Conservation (phyloP, 2,888 invertebrate genomes). For the Dryadula phaetusa region DNA sequence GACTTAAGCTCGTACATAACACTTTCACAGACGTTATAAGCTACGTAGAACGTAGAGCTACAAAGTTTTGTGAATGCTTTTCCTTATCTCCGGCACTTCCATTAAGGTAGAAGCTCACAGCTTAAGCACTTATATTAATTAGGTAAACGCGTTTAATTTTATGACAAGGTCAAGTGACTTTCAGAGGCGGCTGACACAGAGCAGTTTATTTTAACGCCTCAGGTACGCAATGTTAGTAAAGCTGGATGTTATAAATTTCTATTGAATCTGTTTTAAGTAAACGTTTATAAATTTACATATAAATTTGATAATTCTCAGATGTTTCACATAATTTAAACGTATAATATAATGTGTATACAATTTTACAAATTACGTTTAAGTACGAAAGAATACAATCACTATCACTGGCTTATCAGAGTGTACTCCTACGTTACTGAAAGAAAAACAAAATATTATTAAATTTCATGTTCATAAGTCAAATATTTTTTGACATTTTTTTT, state of each 20-base stretch:
- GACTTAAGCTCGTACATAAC: background rate
- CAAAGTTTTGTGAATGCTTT: conserved; percentile 4
- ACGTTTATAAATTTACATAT: background rate
- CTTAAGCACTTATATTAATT: conserved; percentile 40
- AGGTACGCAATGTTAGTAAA: background rate
- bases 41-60: conserved; percentile 12
- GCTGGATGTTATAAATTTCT: background rate
- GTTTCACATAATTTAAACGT: too few species aligned
- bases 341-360: too few species aligned
- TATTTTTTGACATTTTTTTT: too few species aligned
- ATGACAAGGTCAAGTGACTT: conserved; percentile 39
- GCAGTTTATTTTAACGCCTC: conserved; percentile 21
- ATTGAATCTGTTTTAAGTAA: background rate
- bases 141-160: conserved; percentile 36
- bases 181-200: conserved; percentile 22
- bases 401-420: too few species aligned
- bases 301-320: too few species aligned
- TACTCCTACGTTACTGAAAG: too few species aligned
- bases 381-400: too few species aligned
- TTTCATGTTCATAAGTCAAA: too few species aligned
- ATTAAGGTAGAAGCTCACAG: conserved; percentile 33
- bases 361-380: too few species aligned
- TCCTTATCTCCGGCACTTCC: conserved; percentile 24
- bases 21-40: background rate
- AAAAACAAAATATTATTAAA: too few species aligned